Base-by-base conservation (phyloP, 2,797 vertebrate genomes). In the Manis crassicaudata region DNA sequence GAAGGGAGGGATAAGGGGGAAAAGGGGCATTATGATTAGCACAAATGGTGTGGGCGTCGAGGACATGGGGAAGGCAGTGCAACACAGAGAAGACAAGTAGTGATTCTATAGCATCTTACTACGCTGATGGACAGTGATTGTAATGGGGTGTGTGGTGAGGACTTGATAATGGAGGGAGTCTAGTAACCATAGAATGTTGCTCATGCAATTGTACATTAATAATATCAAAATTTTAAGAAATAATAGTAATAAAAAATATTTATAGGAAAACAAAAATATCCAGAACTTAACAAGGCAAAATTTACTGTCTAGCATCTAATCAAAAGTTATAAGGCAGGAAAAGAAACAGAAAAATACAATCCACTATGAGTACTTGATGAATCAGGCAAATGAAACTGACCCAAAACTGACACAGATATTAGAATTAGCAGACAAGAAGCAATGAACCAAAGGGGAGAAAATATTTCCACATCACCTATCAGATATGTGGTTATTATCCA, bases 341-440 rank as follows among this genome's bases (percentile, higher is more conserved):
- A 92, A 88, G 20, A 83, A 86, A 90, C 10, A 82, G 13, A 32
- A 95, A 60, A 68, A 85, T 43, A 68, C 23, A 85, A 56, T 3
- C 20, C 37, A 92, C 43, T 79, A 65, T 60, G 43, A 56, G 18
- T 40, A 73, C 54, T 92, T 17, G 13, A 91, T 87, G 58, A 68
- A 82, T 52, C 35, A 67, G 86, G 50, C 84, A 92, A 93, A 65
- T 73, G 62, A 92, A 96, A 79, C 46, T 82, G 23, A 58, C 18
- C 63, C 21, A 70, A 68, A 80, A 89, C 32, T 54, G 40, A 76
- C 75, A 35, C 5, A 75, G 27, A 62, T 86, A 58, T 56, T 70
- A 93, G 43, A 92, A 91, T 20, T 52, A 93, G 35, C n/a, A 88
- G 72, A 63, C 29, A 81, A 75, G 54, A 62, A 90, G n/a, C 65